A percentile compares a stretch with the other conserved stretches of the same genome.
phyloP scores from a whole-genome alignment of 2,888 invertebrate genomes.

The Flabesymbios commensalis region DNA sequence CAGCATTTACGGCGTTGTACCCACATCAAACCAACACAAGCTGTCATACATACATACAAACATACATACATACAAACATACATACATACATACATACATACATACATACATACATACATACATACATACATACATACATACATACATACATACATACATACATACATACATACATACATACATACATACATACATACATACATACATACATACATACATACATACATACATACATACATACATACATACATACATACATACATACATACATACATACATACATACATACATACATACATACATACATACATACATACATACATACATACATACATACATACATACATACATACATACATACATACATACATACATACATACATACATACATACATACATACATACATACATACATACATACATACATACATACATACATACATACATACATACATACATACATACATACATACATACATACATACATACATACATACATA shows the following conservation, averaged over 20 bases:
- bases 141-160: neutral
- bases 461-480: no score
- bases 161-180: constrained; percentile 1
- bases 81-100: neutral
- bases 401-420: no score
- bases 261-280: neutral
- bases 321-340: constrained; percentile 1
- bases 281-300: constrained; percentile 1
- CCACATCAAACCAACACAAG: no score
- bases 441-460: no score
- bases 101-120: constrained; percentile 4
- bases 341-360: constrained; percentile 9
- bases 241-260: constrained; percentile 1
- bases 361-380: no score
- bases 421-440: no score
- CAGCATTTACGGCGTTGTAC: no score
- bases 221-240: neutral
- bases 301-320: neutral
- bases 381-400: no score
- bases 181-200: neutral
- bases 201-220: neutral
- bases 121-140: neutral
- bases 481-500: no score
- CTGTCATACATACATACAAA: constrained; percentile 1
- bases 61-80: constrained; percentile 5